A percentile compares a stretch with the other conserved stretches of the same genome.
These are phyloP conservation scores for Erythrolamprus reginae DNA, from an alignment of 2,113 vertebrate genomes.

Conservation along the genomic window DNA sequence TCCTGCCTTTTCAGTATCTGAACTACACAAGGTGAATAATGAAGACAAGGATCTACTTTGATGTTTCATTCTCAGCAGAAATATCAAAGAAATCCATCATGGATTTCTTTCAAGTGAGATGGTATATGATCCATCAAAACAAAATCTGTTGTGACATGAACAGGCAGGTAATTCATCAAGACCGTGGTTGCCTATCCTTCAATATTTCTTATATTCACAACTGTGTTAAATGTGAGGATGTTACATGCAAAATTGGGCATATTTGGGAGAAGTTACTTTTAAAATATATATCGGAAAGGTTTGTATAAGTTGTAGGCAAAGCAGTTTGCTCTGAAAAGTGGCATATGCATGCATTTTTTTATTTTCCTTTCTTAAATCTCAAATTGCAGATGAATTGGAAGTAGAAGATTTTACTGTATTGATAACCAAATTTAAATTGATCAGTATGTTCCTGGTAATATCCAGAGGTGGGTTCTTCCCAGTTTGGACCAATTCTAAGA, in stretches of 20 bases:
- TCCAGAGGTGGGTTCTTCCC: too few species aligned
- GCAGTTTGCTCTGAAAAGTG: not conserved
- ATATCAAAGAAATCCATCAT: not conserved
- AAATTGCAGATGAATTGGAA: not conserved
- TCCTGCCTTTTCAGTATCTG: too few species aligned
- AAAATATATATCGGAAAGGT: not conserved
- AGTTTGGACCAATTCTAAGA: too few species aligned
- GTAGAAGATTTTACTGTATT: not conserved
- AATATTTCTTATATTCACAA: not conserved
- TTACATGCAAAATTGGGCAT: not conserved
- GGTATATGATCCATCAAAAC: not conserved
- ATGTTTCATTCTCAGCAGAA: not conserved
- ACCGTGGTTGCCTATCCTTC: not conserved
- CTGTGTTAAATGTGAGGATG: not conserved
- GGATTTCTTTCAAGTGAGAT: not conserved
- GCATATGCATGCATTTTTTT: not conserved
- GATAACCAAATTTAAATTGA: not conserved
- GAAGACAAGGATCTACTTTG: not conserved
- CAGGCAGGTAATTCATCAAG: not conserved
- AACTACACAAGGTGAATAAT: too few species aligned
- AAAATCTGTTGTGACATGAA: not conserved
- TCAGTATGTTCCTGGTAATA: not conserved
- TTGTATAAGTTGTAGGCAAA: not conserved
- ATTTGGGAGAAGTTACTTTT: not conserved
- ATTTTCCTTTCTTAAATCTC: not conserved